Conservation (phyloP, 2,888 invertebrate genomes). For the Philonicus albiceps region DNA sequence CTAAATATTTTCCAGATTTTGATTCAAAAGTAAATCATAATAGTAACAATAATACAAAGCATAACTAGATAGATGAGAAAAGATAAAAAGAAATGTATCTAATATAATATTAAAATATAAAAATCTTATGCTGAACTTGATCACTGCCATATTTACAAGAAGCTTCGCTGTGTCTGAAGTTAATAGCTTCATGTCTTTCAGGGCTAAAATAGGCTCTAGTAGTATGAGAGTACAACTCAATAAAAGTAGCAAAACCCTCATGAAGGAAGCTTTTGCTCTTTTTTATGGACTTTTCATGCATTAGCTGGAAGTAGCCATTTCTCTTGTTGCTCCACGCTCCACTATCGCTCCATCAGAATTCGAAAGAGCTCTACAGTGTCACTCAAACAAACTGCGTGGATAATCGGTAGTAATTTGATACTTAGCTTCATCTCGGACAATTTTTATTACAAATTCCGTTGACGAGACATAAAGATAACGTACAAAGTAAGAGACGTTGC, state of each 20-base stretch:
- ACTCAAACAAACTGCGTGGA: neutral
- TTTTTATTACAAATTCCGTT: neutral
- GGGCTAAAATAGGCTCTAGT: neutral
- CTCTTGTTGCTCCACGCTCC: neutral
- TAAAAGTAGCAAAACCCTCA: neutral
- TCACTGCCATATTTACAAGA: neutral
- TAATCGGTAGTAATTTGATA: neutral
- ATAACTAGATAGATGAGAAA: too few species aligned
- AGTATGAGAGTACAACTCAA: neutral
- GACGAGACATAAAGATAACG: neutral
- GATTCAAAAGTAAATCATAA: too few species aligned
- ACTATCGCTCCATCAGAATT: neutral
- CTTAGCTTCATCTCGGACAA: neutral
- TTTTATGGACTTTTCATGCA: neutral
- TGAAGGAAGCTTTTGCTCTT: neutral
- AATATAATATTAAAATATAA: neutral
- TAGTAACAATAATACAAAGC: too few species aligned
- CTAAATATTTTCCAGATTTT: too few species aligned
- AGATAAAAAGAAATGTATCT: too few species aligned
- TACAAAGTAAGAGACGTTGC: neutral
- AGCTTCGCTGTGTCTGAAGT: neutral
- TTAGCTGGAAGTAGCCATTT: neutral
- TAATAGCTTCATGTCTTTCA: neutral
- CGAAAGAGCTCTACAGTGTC: neutral
- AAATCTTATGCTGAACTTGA: neutral